A percentile compares a stretch with the other conserved stretches of the same genome.
These are phyloP conservation scores for Glandiceps talaboti DNA, from an alignment of 53 echinoderm and acorn worm species.

Conservation along the genomic window DNA sequence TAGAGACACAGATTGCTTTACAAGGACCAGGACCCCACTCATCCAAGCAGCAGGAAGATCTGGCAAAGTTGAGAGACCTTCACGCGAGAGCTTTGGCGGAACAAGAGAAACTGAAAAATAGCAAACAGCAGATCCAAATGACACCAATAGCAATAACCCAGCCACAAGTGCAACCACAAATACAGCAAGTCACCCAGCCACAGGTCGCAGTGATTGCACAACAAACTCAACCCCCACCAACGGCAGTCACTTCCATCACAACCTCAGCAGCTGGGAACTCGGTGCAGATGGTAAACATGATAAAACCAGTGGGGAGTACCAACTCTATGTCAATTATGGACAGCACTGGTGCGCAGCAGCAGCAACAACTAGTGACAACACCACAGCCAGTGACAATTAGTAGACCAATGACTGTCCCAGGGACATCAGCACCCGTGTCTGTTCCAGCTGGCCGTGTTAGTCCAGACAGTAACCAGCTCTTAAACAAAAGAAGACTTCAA, in stretches of 20 bases:
- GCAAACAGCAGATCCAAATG: background rate
- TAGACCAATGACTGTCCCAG: background rate
- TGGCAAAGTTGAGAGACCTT: slow-evolving; percentile 69
- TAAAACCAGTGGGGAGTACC: background rate
- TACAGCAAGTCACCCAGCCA: slow-evolving; percentile 4
- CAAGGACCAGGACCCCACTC: slow-evolving; percentile 27
- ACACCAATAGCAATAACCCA: slow-evolving; percentile 1
- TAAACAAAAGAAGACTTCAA: slow-evolving; percentile 87
- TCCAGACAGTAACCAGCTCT: slow-evolving; percentile 16
- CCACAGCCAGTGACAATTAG: background rate
- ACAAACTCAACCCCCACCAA: slow-evolving; percentile 15
- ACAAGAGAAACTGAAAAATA: slow-evolving; percentile 41
- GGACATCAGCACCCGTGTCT: background rate
- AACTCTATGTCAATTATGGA: background rate
- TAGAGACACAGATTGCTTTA: slow-evolving; percentile 67
- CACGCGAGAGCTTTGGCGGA: slow-evolving; percentile 66
- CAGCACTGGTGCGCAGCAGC: background rate
- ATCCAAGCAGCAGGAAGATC: slow-evolving; percentile 58
- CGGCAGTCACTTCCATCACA: slow-evolving; percentile 13
- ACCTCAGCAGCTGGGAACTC: slow-evolving; percentile 13
- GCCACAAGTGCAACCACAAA: slow-evolving; percentile 15
- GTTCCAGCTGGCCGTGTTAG: background rate
- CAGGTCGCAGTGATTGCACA: slow-evolving; percentile 2
- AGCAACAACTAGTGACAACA: background rate
- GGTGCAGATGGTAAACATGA: background rate